A percentile compares a stretch with the other conserved stretches of the same genome.
Evolutionary conservation across 1,140 invertebrate genomes (phyloP).

Genomic region (Cepaea nemoralis): DNA sequence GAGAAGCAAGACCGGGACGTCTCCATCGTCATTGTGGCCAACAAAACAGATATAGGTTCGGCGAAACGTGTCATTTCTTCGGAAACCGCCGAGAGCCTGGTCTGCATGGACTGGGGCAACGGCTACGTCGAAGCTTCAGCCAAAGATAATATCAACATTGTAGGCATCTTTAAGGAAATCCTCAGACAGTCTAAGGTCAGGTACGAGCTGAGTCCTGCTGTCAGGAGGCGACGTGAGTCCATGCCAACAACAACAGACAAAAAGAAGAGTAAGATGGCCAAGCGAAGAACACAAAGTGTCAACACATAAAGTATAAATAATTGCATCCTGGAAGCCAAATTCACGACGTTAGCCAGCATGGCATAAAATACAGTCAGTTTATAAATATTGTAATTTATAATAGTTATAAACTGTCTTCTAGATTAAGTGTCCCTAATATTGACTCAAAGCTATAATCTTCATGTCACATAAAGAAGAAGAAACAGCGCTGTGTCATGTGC

Average conservation of each 20-base stretch:
- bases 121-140: slow-evolving; percentile 60
- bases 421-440: no score
- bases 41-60: slow-evolving; percentile 56
- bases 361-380: no score
- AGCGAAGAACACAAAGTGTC: slow-evolving; percentile 34
- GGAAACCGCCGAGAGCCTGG: slow-evolving; percentile 56
- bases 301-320: slow-evolving; percentile 36
- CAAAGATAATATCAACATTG: slow-evolving; percentile 60
- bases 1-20: slow-evolving; percentile 45
- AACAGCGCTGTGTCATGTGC: no score
- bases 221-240: slow-evolving; percentile 49
- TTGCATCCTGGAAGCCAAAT: no score
- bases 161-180: slow-evolving; percentile 60
- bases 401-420: no score
- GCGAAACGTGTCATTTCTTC: slow-evolving; percentile 41
- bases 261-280: slow-evolving; percentile 26
- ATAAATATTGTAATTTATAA: no score
- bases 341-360: no score
- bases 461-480: no score
- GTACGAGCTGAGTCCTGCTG: slow-evolving; percentile 48
- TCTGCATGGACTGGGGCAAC: slow-evolving; percentile 59
- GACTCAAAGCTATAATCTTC: no score
- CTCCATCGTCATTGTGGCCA: slow-evolving; percentile 58
- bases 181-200: slow-evolving; percentile 52
- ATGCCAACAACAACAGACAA: slow-evolving; percentile 40